phyloP scores from a whole-genome alignment of 1,140 invertebrate species.

The Drosophila grimshawi region DNA sequence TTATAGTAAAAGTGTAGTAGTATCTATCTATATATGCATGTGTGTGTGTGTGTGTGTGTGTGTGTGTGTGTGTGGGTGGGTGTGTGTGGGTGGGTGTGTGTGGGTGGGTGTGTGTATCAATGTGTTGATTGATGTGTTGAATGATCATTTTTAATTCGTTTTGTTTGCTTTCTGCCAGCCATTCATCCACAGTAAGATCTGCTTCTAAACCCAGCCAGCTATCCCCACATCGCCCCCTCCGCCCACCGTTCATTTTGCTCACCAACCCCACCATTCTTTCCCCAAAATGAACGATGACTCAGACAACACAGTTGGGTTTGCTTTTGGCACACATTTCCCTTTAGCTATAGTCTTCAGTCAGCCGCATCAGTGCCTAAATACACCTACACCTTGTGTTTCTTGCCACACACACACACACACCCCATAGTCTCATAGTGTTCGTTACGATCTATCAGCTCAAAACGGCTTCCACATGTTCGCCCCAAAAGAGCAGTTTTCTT shows the following conservation, averaged over 20 bases:
- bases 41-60: conserved; percentile 13
- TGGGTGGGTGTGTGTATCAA: conserved; percentile 41
- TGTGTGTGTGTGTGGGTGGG: conserved; percentile 5
- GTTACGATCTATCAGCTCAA: conserved; percentile 31
- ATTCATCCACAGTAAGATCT: conserved; percentile 18
- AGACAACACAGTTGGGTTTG: conserved; percentile 42
- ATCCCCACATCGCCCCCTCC: too few species aligned
- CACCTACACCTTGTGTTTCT: conserved; percentile 37
- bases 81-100: conserved; percentile 30
- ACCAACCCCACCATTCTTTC: not conserved
- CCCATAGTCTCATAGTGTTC: not conserved
- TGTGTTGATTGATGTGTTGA: conserved; percentile 78
- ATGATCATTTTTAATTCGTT: conserved; percentile 79
- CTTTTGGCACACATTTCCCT: conserved; percentile 70
- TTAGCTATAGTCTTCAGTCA: conserved; percentile 60
- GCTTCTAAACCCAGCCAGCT: not conserved
- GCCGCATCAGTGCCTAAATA: conserved; percentile 56
- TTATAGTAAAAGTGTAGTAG: not conserved
- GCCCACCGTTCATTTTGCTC: conserved; percentile 1
- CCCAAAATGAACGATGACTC: conserved; percentile 46
- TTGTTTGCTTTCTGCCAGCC: conserved; percentile 47
- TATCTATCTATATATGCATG: not conserved
- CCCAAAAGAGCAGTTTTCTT: conserved; percentile 7
- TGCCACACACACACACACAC: not conserved
- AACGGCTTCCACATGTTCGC: conserved; percentile 18